Base-by-base conservation (phyloP, 2,888 invertebrate genomes). In the Nycteola revayana region DNA sequence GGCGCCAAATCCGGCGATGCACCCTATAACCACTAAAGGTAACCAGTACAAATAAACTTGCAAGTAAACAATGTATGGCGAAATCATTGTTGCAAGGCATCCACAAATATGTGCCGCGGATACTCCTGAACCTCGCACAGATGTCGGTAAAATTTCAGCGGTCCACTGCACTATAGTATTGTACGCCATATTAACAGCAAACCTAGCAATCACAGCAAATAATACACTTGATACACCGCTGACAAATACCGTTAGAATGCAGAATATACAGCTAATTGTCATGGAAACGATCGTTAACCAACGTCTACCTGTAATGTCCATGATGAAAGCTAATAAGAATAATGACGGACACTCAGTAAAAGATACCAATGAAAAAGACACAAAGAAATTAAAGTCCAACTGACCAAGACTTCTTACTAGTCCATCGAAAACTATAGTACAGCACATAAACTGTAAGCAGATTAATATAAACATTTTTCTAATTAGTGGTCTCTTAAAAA, bases 291-390 rank as follows among this genome's bases (percentile, higher is more conserved):
- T 54, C 7, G 69, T 57, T 28, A 79, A 36, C 75, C 75, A 79
- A 34, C 71, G 60, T 32, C 79, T 66, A 1, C 78, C 80, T n/a
- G 63, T 60, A 52, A 60, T 60, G 39, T 80, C 80, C 57, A 78
- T 61, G 1, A 72, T 49, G 24, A 78, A 75, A 1, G 78, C 72
- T 1, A 73, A 49, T 1, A 77, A 14, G 3, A 75, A 27, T 51
- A 76, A 53, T 0, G 79, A 76, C 1, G 79, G 80, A 1, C 72
- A 71, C 33, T 76, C 77, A 1, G 77, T 76, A 23, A 66, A 63
- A 6, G 75, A 75, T 4, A 79, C 51, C n/a, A 74, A 49, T 0
- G 77, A 69, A 42, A 78, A 79, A 5, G 78, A 76, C n/a, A 73
- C 3, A 32, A 80, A 79, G 33, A 70, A 77, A 39, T 80, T 66